Conservation (phyloP, 2,797 vertebrate genomes). For the Oreortyx pictus region DNA sequence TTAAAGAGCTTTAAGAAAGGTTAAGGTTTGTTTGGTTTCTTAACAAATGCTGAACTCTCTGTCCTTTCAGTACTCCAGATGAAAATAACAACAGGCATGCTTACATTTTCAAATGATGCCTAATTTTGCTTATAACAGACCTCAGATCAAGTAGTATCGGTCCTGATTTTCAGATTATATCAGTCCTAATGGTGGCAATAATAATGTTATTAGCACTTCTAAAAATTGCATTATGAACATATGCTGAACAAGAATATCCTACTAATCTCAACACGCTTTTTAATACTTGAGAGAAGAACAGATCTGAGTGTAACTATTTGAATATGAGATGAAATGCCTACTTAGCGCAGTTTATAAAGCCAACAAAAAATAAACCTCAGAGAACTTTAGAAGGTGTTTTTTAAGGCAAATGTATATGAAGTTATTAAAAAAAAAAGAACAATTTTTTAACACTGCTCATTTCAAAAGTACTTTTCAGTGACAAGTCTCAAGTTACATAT, state of each 20-base stretch:
- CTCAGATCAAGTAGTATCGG: not conserved
- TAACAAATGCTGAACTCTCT: not conserved
- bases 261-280: not conserved
- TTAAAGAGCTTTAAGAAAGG: not conserved
- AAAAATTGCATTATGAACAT: not conserved
- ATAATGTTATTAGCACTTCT: not conserved
- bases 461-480: slow-evolving; percentile 46
- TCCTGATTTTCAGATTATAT: not conserved
- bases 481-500: slow-evolving; percentile 21
- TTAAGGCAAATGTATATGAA: slow-evolving; percentile 19
- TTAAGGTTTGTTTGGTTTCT: not conserved
- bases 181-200: not conserved
- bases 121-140: not conserved
- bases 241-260: not conserved
- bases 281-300: not conserved
- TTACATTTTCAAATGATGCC: not conserved
- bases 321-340: not conserved
- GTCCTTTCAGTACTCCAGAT: not conserved
- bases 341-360: not conserved
- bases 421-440: not conserved
- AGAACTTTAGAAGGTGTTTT: slow-evolving; percentile 25
- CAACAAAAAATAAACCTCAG: not conserved
- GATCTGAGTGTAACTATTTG: not conserved
- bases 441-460: slow-evolving; percentile 34
- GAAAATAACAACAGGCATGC: not conserved